These are phyloP conservation scores for Auanema sp. DNA, from an alignment of 2,888 invertebrate genomes.

Conservation along the genomic window DNA sequence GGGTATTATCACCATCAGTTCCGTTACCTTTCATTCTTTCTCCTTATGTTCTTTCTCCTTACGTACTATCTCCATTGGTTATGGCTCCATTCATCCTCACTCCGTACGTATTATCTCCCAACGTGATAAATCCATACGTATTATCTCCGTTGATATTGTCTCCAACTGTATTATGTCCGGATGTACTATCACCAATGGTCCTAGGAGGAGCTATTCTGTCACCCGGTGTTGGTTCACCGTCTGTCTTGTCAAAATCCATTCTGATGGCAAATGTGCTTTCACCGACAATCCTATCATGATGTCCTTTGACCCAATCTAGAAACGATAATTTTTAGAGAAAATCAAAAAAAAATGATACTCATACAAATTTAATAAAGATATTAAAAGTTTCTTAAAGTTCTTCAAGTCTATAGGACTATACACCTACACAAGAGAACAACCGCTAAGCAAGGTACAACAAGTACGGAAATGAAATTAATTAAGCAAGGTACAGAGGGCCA, in stretches of 20 bases:
- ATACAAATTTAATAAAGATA: no score
- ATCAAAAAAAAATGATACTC: no score
- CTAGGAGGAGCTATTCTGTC: conserved; percentile 54
- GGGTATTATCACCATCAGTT: conserved; percentile 40
- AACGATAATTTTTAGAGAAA: no score
- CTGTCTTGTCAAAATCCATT: conserved; percentile 46
- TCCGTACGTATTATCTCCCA: conserved; percentile 40
- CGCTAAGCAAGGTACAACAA: no score
- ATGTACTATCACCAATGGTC: conserved; percentile 37
- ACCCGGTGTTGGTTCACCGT: conserved; percentile 53
- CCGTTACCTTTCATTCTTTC: conserved; percentile 42
- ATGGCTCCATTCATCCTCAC: conserved; percentile 52
- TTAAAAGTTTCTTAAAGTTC: no score
- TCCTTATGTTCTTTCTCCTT: conserved; percentile 39
- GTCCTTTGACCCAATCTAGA: no score
- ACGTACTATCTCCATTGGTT: conserved; percentile 36
- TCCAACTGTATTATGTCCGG: conserved; percentile 31
- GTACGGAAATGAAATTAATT: no score
- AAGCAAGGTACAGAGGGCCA: no score
- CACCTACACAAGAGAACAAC: no score
- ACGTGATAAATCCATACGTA: conserved; percentile 55
- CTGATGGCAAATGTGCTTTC: conserved; percentile 54
- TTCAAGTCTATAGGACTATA: no score
- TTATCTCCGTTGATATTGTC: conserved; percentile 48
- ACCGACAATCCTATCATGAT: conserved; percentile 45